Evolutionary conservation across 2,888 invertebrate genomes (phyloP).

Genomic region (Caenorhabditis drosophilae): DNA sequence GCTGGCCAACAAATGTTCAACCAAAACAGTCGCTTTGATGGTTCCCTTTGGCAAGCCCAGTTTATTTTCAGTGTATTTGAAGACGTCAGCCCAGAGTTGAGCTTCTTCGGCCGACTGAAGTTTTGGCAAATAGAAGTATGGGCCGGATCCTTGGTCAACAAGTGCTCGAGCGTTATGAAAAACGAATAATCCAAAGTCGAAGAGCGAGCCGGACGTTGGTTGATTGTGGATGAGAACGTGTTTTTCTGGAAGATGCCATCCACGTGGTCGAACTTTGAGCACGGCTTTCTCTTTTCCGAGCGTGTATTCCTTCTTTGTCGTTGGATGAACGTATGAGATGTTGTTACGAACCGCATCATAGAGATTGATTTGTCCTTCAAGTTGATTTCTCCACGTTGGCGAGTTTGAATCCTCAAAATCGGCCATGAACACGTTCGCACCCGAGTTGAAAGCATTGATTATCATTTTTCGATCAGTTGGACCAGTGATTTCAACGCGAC

Average conservation of each 20-base stretch:
- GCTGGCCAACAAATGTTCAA: conserved; percentile 78
- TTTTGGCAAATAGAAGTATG: conserved; percentile 80
- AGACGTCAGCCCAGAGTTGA: conserved; percentile 78
- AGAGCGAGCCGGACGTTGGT: conserved; percentile 75
- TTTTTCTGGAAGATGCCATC: conserved; percentile 79
- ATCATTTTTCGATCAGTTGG: conserved; percentile 75
- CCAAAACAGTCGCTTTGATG: conserved; percentile 79
- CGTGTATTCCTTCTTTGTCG: conserved; percentile 65
- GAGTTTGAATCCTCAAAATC: conserved; percentile 77
- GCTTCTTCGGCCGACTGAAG: conserved; percentile 77
- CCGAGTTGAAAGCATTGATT: conserved; percentile 76
- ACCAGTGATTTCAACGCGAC: conserved; percentile 72
- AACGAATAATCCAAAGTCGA: conserved; percentile 78
- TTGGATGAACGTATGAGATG: conserved; percentile 67
- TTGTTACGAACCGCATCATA: conserved; percentile 73
- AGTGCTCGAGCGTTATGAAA: conserved; percentile 76
- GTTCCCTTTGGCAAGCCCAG: conserved; percentile 74
- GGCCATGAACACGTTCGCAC: conserved; percentile 69
- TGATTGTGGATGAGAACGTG: conserved; percentile 69
- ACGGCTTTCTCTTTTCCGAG: conserved; percentile 73
- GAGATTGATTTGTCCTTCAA: conserved; percentile 76
- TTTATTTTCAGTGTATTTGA: conserved; percentile 75
- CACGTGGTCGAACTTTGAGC: conserved; percentile 78
- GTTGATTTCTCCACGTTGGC: conserved; percentile 78
- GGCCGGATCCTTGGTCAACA: conserved; percentile 75